phyloP scores from a whole-genome alignment of 2,888 invertebrate species.

The Apotomis turbidana region DNA sequence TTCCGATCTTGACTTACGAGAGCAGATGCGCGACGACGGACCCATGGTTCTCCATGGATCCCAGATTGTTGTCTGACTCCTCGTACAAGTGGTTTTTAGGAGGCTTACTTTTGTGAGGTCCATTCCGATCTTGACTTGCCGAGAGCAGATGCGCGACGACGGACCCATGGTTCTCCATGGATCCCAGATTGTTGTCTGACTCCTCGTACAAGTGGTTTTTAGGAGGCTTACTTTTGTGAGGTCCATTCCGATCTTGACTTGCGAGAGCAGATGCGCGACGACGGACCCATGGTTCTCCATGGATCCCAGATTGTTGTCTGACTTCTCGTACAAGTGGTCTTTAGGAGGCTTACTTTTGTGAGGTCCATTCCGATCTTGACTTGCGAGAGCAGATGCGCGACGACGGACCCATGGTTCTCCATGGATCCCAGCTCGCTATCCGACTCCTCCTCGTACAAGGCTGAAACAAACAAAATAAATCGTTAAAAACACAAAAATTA shows the following conservation, averaged over 20 bases:
- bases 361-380: constrained; percentile 99
- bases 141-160: constrained; percentile 98
- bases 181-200: constrained; percentile 93
- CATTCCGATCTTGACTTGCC: constrained; percentile 99
- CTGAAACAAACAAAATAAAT: constrained; percentile 76
- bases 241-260: constrained; percentile 99
- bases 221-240: constrained; percentile 90
- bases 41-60: constrained; percentile 97
- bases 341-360: constrained; percentile 87
- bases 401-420: constrained; percentile 98
- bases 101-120: constrained; percentile 94
- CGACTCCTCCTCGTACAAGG: constrained; percentile 94
- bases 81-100: constrained; percentile 86
- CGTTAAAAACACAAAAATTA: too few species aligned
- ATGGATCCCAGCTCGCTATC: constrained; percentile 95
- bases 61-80: constrained; percentile 94
- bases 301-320: constrained; percentile 94
- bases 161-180: constrained; percentile 98
- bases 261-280: constrained; percentile 97
- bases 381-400: constrained; percentile 98
- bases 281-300: constrained; percentile 99
- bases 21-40: constrained; percentile 98
- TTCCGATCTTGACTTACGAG: constrained; percentile 99
- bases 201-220: constrained; percentile 89
- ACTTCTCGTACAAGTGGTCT: constrained; percentile 90